phyloP scores from a whole-genome alignment of 2,888 invertebrate species.

The Dryococelus australis region DNA sequence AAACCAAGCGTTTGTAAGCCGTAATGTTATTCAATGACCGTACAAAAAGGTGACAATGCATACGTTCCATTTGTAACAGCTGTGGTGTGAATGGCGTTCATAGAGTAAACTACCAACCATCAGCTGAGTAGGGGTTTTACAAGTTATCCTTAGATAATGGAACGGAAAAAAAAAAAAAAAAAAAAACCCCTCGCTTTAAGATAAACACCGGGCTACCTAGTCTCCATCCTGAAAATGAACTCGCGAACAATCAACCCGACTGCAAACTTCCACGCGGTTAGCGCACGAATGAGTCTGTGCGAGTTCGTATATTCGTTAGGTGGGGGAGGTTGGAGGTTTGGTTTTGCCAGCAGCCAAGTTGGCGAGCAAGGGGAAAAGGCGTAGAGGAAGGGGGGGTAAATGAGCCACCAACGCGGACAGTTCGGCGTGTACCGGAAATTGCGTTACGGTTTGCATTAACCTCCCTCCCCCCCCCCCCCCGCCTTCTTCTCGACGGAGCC shows the following conservation, averaged over 20 bases:
- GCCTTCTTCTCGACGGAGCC: background rate
- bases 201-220: no score
- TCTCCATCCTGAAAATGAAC: background rate
- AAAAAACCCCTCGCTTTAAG: no score
- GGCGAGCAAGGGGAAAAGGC: background rate
- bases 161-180: no score
- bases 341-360: background rate
- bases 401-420: background rate
- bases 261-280: background rate
- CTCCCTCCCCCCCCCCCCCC: background rate
- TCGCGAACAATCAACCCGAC: background rate
- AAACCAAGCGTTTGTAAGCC: no score
- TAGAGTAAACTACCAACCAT: no score
- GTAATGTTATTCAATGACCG: no score
- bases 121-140: no score
- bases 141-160: no score
- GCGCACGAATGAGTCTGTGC: background rate
- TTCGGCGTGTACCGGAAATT: conserved; percentile 11
- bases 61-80: no score
- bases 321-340: background rate
- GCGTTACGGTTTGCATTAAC: background rate
- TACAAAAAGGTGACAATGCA: no score
- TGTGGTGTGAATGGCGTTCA: no score
- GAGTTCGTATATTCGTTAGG: background rate
- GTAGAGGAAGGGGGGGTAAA: background rate